phyloP scores from a whole-genome alignment of 2,888 invertebrate genomes.

The Saturnia pavonia region DNA sequence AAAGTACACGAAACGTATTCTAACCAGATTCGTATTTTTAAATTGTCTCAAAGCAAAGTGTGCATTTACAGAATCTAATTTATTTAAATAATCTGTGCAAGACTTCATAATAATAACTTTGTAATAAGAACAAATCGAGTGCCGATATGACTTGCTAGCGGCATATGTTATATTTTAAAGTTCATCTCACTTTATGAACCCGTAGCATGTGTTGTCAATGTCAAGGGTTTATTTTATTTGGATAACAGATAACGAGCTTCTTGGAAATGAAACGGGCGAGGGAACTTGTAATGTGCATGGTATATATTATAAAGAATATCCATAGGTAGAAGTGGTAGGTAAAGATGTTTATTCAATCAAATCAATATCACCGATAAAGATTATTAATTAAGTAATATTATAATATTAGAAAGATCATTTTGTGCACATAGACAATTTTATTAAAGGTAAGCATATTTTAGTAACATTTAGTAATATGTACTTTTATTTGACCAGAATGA shows the following conservation, averaged over 20 bases:
- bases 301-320: not conserved
- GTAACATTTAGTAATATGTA: too few relatives aligned
- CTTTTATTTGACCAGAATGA: too few relatives aligned
- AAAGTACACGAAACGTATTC: not conserved
- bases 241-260: constrained; percentile 18
- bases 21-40: not conserved
- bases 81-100: not conserved
- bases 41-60: not conserved
- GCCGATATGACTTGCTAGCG: not conserved
- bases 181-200: constrained; percentile 4
- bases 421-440: too few relatives aligned
- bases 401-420: too few relatives aligned
- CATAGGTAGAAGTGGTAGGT: not conserved
- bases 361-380: too few relatives aligned
- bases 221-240: constrained; percentile 17
- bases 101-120: not conserved
- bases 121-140: not conserved
- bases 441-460: too few relatives aligned
- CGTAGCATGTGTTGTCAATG: constrained; percentile 19
- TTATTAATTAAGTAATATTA: too few relatives aligned
- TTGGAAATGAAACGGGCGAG: constrained; percentile 14
- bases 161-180: constrained; percentile 5
- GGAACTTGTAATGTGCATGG: constrained; percentile 5
- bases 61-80: not conserved
- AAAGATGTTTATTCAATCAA: too few relatives aligned